Percentiles rank a stretch among this genome's conserved stretches.
These are phyloP conservation scores for Spermophilus dauricus DNA, from an alignment of 2,113 vertebrate species.

Conservation along the genomic window DNA sequence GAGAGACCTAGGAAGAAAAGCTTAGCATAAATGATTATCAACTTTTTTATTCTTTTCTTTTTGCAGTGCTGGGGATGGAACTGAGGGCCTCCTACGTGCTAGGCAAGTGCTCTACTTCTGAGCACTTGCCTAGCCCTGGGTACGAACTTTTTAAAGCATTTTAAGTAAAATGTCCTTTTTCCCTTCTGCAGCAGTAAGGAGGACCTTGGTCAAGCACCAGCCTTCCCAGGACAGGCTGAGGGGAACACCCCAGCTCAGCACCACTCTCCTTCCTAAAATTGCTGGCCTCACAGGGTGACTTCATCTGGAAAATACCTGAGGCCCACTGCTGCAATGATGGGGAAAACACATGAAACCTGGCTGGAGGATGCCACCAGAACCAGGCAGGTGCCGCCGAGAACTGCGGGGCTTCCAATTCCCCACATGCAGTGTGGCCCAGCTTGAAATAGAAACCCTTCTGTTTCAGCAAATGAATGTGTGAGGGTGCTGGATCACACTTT, in stretches of 20 bases:
- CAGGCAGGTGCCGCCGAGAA: slow-evolving; percentile 1
- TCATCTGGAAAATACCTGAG: background rate
- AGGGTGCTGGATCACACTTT: slow-evolving; percentile 4
- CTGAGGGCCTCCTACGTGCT: background rate
- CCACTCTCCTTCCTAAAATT: background rate
- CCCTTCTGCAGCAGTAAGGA: background rate
- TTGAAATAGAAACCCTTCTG: slow-evolving; percentile 69
- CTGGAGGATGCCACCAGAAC: background rate
- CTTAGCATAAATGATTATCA: background rate
- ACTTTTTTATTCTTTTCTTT: background rate
- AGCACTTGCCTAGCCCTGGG: background rate
- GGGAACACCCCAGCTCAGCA: background rate
- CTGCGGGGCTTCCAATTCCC: slow-evolving; percentile 13
- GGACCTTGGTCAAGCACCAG: background rate
- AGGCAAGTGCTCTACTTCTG: background rate
- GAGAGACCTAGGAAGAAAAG: background rate
- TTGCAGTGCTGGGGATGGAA: background rate
- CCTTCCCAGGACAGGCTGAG: background rate
- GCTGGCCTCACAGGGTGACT: background rate
- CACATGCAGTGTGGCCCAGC: background rate
- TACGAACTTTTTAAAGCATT: background rate
- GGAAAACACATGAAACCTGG: background rate
- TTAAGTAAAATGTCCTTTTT: background rate
- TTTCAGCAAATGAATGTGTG: slow-evolving; percentile 23
- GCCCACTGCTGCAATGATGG: background rate